Evolutionary conservation across 2,888 invertebrate species (phyloP).

Genomic region (Parnassius smintheus): DNA sequence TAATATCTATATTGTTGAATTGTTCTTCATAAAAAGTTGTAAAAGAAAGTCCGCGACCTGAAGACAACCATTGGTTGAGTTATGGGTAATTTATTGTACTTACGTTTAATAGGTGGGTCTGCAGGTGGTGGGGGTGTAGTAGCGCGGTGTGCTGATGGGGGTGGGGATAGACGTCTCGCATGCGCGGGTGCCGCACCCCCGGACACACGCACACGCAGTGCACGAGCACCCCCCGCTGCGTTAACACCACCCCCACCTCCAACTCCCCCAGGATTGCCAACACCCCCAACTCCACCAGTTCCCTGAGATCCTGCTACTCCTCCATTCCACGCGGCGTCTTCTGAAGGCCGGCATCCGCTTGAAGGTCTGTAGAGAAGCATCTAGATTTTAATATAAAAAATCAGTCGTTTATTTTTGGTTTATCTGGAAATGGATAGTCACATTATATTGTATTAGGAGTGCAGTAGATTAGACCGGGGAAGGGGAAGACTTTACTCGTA

Average conservation of each 20-base stretch:
- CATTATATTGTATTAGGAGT: too few relatives aligned
- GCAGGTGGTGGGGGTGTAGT: conserved; percentile 59
- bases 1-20: too few relatives aligned
- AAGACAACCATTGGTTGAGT: too few relatives aligned
- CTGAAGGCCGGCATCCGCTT: conserved; percentile 65
- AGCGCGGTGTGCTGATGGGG: conserved; percentile 70
- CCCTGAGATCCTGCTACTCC: conserved; percentile 38
- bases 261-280: conserved; percentile 35
- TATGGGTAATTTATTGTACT: neutral
- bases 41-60: too few relatives aligned
- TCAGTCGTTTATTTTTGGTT: too few relatives aligned
- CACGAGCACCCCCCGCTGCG: conserved; percentile 54
- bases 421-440: too few relatives aligned
- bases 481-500: too few relatives aligned
- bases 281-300: conserved; percentile 41
- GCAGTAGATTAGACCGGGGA: too few relatives aligned
- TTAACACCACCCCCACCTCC: conserved; percentile 45
- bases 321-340: conserved; percentile 58
- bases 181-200: conserved; percentile 59
- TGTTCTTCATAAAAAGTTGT: too few relatives aligned
- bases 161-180: conserved; percentile 67
- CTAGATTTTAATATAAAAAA: too few relatives aligned
- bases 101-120: conserved; percentile 18
- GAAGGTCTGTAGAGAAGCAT: conserved; percentile 54
- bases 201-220: conserved; percentile 65